These are phyloP conservation scores for Drosophila kepulauana DNA, from an alignment of 1,140 invertebrate genomes.

Conservation along the genomic window DNA sequence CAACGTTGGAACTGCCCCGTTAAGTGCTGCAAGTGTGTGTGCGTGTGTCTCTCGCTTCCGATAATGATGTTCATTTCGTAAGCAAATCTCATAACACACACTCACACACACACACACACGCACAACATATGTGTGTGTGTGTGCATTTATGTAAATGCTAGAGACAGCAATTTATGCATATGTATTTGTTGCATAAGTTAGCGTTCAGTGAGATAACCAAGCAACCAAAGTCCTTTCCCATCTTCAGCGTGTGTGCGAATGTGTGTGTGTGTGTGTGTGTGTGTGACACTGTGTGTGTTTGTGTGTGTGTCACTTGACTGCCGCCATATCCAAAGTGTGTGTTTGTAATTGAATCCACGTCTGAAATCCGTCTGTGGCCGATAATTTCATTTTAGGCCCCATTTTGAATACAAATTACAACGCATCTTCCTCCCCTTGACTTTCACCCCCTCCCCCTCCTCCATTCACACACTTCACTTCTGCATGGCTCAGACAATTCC, in stretches of 20 bases:
- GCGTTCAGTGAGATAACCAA: conserved; percentile 52
- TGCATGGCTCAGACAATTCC: neutral
- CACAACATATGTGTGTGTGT: conserved; percentile 7
- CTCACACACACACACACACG: conserved; percentile 15
- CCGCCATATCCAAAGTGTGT: conserved; percentile 54
- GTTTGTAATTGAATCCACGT: conserved; percentile 81
- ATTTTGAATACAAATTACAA: conserved; percentile 79
- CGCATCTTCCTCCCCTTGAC: neutral
- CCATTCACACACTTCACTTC: neutral
- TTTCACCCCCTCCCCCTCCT: neutral
- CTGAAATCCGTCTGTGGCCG: conserved; percentile 80
- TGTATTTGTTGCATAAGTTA: conserved; percentile 61
- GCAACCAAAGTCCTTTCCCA: conserved; percentile 23
- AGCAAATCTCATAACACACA: conserved; percentile 74
- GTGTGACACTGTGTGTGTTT: neutral
- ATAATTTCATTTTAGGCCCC: conserved; percentile 74
- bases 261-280: neutral
- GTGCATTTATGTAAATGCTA: conserved; percentile 62
- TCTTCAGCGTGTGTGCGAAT: neutral
- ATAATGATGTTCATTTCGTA: conserved; percentile 79
- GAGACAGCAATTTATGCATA: conserved; percentile 67
- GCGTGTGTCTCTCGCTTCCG: conserved; percentile 38
- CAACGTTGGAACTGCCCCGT: conserved; percentile 57
- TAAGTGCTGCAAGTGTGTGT: conserved; percentile 53
- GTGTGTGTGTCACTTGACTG: conserved; percentile 15